Evolutionary conservation across 2,888 invertebrate genomes (phyloP).

Genomic region (Pterobdella sp.): DNA sequence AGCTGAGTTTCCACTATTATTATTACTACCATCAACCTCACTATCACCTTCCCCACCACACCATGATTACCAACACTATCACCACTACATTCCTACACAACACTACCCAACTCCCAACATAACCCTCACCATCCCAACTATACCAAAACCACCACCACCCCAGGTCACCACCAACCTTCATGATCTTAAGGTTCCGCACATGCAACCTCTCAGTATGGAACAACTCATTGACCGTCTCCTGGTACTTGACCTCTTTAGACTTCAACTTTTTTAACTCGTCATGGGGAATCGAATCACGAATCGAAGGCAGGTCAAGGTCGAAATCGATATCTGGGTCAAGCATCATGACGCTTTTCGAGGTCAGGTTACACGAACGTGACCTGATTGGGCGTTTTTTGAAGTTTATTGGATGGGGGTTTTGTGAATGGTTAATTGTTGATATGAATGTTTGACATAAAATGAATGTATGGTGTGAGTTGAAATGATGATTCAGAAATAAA

Average conservation of each 20-base stretch:
- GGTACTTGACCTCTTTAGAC: conserved; percentile 20
- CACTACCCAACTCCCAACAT: too few relatives aligned
- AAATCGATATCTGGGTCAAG: conserved; percentile 23
- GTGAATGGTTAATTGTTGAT: background rate
- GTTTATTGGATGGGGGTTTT: background rate
- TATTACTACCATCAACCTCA: too few relatives aligned
- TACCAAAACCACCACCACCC: too few relatives aligned
- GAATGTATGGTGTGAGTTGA: background rate
- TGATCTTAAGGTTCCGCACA: conserved; percentile 75
- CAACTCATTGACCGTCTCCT: conserved; percentile 46
- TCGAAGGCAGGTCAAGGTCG: conserved; percentile 20
- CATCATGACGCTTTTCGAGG: conserved; percentile 4
- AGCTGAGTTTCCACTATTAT: too few relatives aligned
- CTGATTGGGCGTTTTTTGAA: background rate
- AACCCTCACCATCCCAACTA: too few relatives aligned
- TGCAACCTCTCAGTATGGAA: conserved; percentile 78
- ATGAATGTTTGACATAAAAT: background rate
- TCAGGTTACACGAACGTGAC: conserved; percentile 20
- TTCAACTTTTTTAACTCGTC: conserved; percentile 21
- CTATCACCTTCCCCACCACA: too few relatives aligned
- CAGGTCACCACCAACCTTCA: too few relatives aligned
- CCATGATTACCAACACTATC: too few relatives aligned
- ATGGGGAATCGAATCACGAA: conserved; percentile 15
- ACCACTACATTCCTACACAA: too few relatives aligned
- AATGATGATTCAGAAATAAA: background rate